phyloP scores from a whole-genome alignment of 2,113 vertebrate genomes.

The Merops nubicus region DNA sequence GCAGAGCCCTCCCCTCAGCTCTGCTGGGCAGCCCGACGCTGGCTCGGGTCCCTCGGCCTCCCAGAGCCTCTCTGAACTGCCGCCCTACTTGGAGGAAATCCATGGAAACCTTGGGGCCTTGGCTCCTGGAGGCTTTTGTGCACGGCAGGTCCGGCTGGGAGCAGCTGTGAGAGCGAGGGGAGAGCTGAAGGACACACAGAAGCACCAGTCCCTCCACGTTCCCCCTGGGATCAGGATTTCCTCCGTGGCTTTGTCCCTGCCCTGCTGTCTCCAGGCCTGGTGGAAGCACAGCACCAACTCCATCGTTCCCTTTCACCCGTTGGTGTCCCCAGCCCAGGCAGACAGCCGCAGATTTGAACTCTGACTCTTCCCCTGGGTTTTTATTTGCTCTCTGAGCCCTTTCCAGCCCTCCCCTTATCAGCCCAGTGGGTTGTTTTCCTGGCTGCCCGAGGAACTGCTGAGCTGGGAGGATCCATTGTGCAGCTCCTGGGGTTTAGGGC shows the following conservation, averaged over 20 bases:
- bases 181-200: not conserved
- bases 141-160: fast-evolving
- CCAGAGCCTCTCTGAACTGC: not conserved
- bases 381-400: not conserved
- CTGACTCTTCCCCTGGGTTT: not conserved
- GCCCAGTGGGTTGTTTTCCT: not conserved
- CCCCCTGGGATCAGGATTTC: no score
- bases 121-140: not conserved
- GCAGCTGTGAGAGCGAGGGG: not conserved
- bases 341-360: not conserved
- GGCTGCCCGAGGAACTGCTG: conserved; percentile 24
- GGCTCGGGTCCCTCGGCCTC: not conserved
- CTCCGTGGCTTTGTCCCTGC: fast-evolving
- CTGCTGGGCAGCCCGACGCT: not conserved
- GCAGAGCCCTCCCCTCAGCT: not conserved
- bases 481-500: not conserved
- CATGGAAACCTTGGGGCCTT: not conserved
- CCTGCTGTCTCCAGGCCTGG: no score
- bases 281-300: no score
- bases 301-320: no score
- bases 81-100: conserved; percentile 35
- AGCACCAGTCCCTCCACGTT: fast-evolving
- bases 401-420: not conserved
- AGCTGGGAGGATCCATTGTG: conserved; percentile 41
- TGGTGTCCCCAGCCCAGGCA: no score